A percentile compares a stretch with the other conserved stretches of the same genome.
Evolutionary conservation across 2,888 invertebrate genomes (phyloP).

Genomic region (Cyclophora punctaria): DNA sequence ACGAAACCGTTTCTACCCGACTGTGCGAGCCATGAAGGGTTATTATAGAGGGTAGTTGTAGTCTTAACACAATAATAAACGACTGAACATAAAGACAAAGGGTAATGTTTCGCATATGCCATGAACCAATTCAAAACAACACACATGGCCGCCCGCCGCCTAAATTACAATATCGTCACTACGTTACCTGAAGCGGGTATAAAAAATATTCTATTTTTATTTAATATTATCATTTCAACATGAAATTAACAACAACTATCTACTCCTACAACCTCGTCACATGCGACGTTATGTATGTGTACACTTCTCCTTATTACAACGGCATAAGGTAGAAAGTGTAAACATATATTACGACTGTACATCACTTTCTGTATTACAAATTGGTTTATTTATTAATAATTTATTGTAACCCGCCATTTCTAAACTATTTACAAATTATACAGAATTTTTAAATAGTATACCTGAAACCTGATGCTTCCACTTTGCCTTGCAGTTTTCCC

Average conservation of each 20-base stretch:
- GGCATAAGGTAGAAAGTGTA: not conserved
- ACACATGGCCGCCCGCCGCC: not conserved
- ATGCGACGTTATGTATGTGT: constrained; percentile 7
- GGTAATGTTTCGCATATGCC: no score
- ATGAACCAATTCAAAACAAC: no score
- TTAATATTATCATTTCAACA: not conserved
- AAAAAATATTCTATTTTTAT: constrained; percentile 47
- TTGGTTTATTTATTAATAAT: not conserved
- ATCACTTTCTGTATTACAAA: not conserved
- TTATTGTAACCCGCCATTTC: constrained; percentile 3
- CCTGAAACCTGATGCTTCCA: no score
- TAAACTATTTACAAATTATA: not conserved
- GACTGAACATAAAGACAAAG: no score
- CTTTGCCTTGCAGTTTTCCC: not conserved
- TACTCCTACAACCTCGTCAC: constrained; percentile 32
- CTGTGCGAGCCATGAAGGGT: not conserved
- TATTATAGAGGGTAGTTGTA: no score
- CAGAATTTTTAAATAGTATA: no score
- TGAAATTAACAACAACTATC: constrained; percentile 24
- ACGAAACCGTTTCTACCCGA: not conserved
- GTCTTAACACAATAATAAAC: no score
- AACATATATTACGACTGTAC: not conserved
- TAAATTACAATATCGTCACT: not conserved
- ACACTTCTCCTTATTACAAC: not conserved
- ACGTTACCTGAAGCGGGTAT: constrained; percentile 40